Conservation (phyloP, 1,140 invertebrate genomes). For the Luehdorfia chinensis region DNA sequence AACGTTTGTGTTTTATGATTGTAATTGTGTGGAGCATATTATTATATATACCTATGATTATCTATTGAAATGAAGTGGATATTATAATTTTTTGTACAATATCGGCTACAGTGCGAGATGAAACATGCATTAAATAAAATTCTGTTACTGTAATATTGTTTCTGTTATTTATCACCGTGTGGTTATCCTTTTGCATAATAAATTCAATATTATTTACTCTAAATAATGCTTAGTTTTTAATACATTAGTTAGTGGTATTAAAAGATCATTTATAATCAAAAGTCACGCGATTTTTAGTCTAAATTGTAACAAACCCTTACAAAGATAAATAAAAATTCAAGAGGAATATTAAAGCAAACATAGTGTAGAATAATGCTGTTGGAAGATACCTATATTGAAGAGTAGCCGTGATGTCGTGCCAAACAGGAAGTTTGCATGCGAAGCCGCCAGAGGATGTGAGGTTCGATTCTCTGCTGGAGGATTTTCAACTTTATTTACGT, state of each 20-base stretch:
- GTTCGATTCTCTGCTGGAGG: constrained; percentile 50
- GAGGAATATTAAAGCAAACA: constrained; percentile 22
- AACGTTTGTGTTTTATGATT: constrained; percentile 73
- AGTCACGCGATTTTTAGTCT: no score
- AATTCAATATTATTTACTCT: no score
- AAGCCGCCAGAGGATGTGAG: constrained; percentile 53
- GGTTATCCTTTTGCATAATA: no score
- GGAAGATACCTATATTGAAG: constrained; percentile 45
- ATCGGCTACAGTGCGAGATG: constrained; percentile 70
- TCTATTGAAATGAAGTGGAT: constrained; percentile 57
- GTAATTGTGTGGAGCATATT: constrained; percentile 68
- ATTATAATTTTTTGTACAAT: constrained; percentile 75
- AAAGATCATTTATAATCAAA: no score
- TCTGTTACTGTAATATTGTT: constrained; percentile 64
- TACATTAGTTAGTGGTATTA: no score
- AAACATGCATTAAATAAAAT: constrained; percentile 74
- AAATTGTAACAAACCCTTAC: not conserved
- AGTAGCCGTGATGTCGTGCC: constrained; percentile 65
- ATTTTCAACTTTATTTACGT: constrained; percentile 49
- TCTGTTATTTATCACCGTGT: constrained; percentile 35
- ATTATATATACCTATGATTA: constrained; percentile 53
- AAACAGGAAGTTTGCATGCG: constrained; percentile 67
- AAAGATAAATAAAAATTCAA: constrained; percentile 9
- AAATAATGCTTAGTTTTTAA: no score
- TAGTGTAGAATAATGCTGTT: constrained; percentile 21